Conservation (phyloP, 2,113 vertebrate species). For the Stegostoma tigrinum region DNA sequence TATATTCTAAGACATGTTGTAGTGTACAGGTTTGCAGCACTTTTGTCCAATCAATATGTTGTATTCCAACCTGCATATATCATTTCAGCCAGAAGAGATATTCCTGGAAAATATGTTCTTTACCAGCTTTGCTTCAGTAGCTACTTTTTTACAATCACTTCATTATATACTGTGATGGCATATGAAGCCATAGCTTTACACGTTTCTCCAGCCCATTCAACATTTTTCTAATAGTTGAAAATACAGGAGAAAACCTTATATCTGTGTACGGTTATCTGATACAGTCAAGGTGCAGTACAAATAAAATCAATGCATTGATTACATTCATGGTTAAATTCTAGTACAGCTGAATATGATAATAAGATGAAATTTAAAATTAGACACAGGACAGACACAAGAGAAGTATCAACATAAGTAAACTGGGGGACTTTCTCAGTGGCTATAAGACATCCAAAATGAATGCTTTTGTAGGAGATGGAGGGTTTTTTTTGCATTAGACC, state of each 20-base stretch:
- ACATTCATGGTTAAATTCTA: background rate
- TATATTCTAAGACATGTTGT: background rate
- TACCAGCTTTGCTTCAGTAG: background rate
- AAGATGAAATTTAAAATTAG: background rate
- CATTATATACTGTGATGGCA: background rate
- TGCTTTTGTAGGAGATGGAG: background rate
- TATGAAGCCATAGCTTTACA: background rate
- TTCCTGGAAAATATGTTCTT: background rate
- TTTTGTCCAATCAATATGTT: background rate
- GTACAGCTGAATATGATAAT: background rate
- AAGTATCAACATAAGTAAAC: background rate
- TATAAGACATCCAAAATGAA: background rate
- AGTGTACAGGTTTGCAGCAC: background rate
- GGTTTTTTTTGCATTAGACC: background rate
- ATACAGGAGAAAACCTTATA: background rate
- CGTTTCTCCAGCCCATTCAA: background rate
- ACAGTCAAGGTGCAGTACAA: background rate
- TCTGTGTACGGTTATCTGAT: background rate
- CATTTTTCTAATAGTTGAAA: background rate
- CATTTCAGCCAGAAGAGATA: background rate
- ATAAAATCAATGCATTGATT: background rate
- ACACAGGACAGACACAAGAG: background rate
- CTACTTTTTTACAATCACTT: background rate
- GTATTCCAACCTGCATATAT: background rate
- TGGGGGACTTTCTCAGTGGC: background rate